Evolutionary conservation across 2,797 vertebrate species (phyloP).

Genomic region (Phoeniculus purpureus): DNA sequence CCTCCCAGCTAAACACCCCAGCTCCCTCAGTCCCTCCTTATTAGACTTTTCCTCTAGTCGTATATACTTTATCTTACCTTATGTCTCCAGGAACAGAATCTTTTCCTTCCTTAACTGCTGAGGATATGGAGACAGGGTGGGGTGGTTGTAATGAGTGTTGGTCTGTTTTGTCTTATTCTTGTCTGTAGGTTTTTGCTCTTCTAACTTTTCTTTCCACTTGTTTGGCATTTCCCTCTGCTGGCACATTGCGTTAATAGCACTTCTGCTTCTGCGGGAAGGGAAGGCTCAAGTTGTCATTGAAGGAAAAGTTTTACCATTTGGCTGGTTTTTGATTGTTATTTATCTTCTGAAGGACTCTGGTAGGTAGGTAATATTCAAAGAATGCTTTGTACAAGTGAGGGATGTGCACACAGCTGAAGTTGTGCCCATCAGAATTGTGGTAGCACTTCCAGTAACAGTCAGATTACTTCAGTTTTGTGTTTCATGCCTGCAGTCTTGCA

Average conservation of each 20-base stretch:
- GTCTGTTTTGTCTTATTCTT: not conserved
- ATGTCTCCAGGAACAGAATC: not conserved
- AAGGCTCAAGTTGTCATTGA: not conserved
- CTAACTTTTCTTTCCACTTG: not conserved
- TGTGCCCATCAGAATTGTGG: not conserved
- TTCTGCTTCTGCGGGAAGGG: not conserved
- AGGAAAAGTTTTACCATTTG: not conserved
- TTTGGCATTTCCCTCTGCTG: slow-evolving; percentile 69
- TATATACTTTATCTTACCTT: not conserved
- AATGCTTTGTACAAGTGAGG: not conserved
- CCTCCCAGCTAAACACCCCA: too few relatives aligned
- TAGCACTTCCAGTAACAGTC: not conserved
- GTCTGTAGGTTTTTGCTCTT: not conserved
- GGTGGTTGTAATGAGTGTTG: too few relatives aligned
- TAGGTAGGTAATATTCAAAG: not conserved
- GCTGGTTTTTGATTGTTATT: too few relatives aligned
- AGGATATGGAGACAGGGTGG: not conserved
- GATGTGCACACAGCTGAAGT: not conserved
- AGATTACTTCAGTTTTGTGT: not conserved
- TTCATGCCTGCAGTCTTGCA: not conserved
- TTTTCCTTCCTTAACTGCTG: not conserved
- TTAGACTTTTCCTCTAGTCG: not conserved
- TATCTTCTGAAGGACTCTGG: not conserved
- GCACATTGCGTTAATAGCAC: not conserved
- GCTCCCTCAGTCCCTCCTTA: too few relatives aligned